These are phyloP conservation scores for Drosophila basisetae DNA, from an alignment of 2,888 invertebrate genomes.

Conservation along the genomic window DNA sequence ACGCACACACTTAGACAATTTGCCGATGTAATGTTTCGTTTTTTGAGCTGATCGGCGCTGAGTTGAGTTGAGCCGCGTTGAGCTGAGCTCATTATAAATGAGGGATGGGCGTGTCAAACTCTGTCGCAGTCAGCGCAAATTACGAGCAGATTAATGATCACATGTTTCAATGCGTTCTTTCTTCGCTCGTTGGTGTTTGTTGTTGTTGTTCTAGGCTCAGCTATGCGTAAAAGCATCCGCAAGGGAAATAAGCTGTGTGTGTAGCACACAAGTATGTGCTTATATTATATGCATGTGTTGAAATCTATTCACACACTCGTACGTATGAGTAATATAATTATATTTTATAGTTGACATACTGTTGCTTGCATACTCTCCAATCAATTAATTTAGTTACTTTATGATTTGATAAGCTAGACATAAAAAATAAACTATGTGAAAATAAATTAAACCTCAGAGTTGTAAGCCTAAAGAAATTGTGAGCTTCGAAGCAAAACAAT, in stretches of 20 bases:
- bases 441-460: background rate
- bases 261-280: conserved; percentile 4
- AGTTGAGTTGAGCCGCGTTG: conserved; percentile 21
- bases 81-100: conserved; percentile 68
- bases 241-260: conserved; percentile 32
- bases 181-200: conserved; percentile 29
- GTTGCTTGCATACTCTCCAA: conserved; percentile 1
- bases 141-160: conserved; percentile 70
- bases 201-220: conserved; percentile 50
- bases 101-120: conserved; percentile 66
- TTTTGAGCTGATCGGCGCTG: conserved; percentile 31
- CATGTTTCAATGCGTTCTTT: conserved; percentile 69
- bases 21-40: conserved; percentile 53
- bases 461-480: background rate
- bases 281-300: conserved; percentile 23
- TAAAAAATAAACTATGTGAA: background rate
- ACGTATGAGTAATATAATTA: conserved; percentile 9
- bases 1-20: conserved; percentile 47
- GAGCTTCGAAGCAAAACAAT: background rate
- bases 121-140: conserved; percentile 67
- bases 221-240: conserved; percentile 65
- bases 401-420: conserved; percentile 5
- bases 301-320: conserved; percentile 25
- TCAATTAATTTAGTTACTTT: conserved; percentile 5
- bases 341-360: conserved; percentile 5